Base-by-base conservation (phyloP, 1,140 invertebrate species). In the Grapholita molesta region DNA sequence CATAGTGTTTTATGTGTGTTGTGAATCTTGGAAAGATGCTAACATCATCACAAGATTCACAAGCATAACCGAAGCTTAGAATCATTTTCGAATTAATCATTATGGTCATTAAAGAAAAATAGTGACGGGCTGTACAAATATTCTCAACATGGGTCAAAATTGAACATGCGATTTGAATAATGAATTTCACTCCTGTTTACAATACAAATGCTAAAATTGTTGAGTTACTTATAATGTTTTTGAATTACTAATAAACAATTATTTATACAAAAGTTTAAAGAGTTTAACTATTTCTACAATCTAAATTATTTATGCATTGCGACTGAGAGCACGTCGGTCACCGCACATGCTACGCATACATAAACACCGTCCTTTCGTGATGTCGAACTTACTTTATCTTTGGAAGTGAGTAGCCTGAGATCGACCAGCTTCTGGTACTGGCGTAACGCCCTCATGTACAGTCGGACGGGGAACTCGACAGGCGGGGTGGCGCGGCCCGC, bases 401-500 rank as follows among this genome's bases (percentile, higher is more conserved):
- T 91, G 64, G 83, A 85, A 68, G 86, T 76, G 78, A 89, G 82
- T 38, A 86, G 82, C 69, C 87, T 88, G 52, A 91, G 79, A 71
- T 92, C 90, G 35, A 94, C 85, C 66, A 94, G 86, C 74, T 93
- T 93, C 71, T 94, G 93, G 79, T 94, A 94, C 77, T 94, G 94
- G 57, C 94, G 92, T 12, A 94, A 91, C 57, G 94, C 94, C 30
- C 93, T 80, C 70, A 94, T 80, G 83, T 93, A 94, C 38, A 94
- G 84, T 70, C 94, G 88, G 66, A 92, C 93, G 24, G 93, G 94
- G 64, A 94, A 91, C 65, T 93, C 92, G 18, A 91, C 83, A 68
- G 93, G 92, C 35, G 94, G 70, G 69, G 93, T 89, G 68, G 92
- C 88, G 28, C 80, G 74, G 42, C 42, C 64, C 72, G 84, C 82